A percentile compares a stretch with the other conserved stretches of the same genome.
Conservation (phyloP, 2,113 vertebrate genomes). For the Odobenus rosmarus region DNA sequence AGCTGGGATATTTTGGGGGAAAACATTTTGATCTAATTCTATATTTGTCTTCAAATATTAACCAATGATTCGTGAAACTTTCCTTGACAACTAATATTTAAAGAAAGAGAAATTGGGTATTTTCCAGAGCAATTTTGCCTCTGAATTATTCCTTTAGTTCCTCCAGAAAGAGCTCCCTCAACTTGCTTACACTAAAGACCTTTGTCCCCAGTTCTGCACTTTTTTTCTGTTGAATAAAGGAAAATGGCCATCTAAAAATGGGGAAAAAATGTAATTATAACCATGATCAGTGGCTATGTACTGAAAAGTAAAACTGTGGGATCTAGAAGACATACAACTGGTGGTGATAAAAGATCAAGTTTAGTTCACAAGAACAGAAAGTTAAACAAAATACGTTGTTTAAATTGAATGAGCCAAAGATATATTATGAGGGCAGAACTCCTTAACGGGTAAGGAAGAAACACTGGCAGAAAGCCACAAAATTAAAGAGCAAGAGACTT, state of each 20-base stretch:
- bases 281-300: not conserved
- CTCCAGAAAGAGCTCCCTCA: not conserved
- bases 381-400: not conserved
- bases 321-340: not conserved
- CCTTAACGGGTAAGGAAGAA: not conserved
- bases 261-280: not conserved
- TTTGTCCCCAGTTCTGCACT: not conserved
- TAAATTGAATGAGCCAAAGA: not conserved
- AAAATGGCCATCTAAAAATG: not conserved
- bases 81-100: slow-evolving; percentile 27
- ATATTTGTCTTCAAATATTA: slow-evolving; percentile 56
- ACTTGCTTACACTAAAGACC: not conserved
- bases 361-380: not conserved
- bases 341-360: not conserved
- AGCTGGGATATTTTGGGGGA: slow-evolving; percentile 1
- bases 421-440: not conserved
- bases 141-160: not conserved
- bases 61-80: slow-evolving; percentile 22
- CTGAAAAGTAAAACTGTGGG: not conserved
- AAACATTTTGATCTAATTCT: slow-evolving; percentile 14
- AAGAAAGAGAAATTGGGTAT: slow-evolving; percentile 34
- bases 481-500: not conserved
- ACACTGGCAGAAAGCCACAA: not conserved
- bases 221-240: not conserved
- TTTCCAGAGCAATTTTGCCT: not conserved